A percentile compares a stretch with the other conserved stretches of the same genome.
Conservation (phyloP, 1,140 invertebrate species). For the Zeugodacus cucurbitae region DNA sequence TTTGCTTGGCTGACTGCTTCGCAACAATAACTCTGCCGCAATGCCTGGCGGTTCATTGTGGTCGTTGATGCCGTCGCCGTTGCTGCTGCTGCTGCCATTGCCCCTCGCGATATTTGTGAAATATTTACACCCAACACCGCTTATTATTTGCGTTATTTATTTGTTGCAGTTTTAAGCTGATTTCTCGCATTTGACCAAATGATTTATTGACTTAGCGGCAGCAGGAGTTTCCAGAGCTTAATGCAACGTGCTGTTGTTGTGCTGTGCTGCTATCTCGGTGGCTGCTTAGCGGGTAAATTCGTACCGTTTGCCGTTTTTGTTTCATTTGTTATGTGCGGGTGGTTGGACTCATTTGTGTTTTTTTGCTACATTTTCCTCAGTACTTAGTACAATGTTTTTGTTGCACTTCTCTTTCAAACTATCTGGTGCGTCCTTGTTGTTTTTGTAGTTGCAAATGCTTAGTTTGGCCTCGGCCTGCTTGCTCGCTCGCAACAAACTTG, state of each 20-base stretch:
- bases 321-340: not conserved
- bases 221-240: not conserved
- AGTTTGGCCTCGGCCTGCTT: not conserved
- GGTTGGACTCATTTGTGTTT: not conserved
- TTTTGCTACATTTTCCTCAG: not conserved
- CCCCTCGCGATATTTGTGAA: not conserved
- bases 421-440: not conserved
- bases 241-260: not conserved
- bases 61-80: not conserved
- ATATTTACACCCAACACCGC: conserved; percentile 30
- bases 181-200: conserved; percentile 38
- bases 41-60: not conserved
- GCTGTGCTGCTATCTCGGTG: not conserved
- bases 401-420: not conserved
- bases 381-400: not conserved
- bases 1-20: not conserved
- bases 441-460: not conserved
- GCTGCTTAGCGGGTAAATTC: not conserved
- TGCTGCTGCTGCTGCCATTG: not conserved
- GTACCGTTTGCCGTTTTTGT: not conserved
- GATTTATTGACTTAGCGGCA: conserved; percentile 39
- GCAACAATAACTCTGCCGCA: conserved; percentile 17
- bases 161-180: conserved; percentile 30
- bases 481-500: not conserved
- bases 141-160: conserved; percentile 40